These are phyloP conservation scores for Taeniopygia guttata DNA, from an alignment of 2,797 vertebrate genomes.

Conservation along the genomic window DNA sequence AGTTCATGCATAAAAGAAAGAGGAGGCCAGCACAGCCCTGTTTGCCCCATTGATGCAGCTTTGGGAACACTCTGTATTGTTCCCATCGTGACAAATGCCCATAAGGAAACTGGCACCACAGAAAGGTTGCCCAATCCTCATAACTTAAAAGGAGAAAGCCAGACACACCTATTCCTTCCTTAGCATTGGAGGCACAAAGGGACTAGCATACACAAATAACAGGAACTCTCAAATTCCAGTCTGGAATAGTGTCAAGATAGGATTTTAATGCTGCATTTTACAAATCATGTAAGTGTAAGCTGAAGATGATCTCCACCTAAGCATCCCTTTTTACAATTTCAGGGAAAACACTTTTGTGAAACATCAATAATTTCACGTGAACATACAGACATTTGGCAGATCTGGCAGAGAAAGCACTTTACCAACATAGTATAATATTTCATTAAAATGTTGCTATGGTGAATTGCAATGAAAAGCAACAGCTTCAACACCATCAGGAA, in stretches of 20 bases:
- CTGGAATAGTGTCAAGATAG: slow-evolving; percentile 11
- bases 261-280: slow-evolving; percentile 11
- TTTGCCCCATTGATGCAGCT: not conserved
- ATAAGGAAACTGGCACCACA: slow-evolving; percentile 50
- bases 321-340: not conserved
- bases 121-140: slow-evolving; percentile 28
- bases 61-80: slow-evolving; percentile 24
- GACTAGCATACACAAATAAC: slow-evolving; percentile 23
- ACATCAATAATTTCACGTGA: not conserved
- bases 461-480: not conserved
- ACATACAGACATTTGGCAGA: not conserved
- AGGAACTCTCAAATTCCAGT: slow-evolving; percentile 20
- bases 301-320: not conserved
- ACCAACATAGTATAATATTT: not conserved
- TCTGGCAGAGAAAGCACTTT: slow-evolving; percentile 1
- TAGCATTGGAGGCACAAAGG: slow-evolving; percentile 31
- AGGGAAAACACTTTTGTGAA: not conserved
- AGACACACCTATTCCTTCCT: slow-evolving; percentile 63
- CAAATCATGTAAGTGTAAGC: not conserved
- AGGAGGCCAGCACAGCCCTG: not conserved
- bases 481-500: not conserved
- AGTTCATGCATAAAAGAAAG: not conserved
- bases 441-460: not conserved
- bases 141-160: slow-evolving; percentile 56
- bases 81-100: slow-evolving; percentile 46